phyloP scores from a whole-genome alignment of 2,797 vertebrate species.

The Anguilla obscura region DNA sequence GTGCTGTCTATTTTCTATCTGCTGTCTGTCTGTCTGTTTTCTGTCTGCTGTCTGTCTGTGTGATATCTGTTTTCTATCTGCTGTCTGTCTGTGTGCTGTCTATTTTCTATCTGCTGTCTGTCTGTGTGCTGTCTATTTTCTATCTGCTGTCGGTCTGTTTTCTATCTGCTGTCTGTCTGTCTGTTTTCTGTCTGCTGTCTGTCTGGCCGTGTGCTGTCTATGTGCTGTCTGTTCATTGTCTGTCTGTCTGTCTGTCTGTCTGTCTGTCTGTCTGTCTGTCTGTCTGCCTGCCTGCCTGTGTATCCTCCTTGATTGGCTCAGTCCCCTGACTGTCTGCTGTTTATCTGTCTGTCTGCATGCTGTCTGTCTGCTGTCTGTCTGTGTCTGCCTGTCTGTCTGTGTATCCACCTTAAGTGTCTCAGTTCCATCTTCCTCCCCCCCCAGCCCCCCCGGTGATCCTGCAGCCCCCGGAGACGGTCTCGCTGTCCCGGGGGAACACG shows the following conservation, averaged over 20 bases:
- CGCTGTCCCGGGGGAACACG: slow-evolving; percentile 90
- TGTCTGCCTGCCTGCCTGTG: background rate
- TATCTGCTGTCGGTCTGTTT: no score
- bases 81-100: no score
- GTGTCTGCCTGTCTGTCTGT: background rate
- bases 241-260: background rate
- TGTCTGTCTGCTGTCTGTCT: no score
- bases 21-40: no score
- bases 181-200: background rate
- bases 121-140: no score
- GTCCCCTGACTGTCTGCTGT: background rate
- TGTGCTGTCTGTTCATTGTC: background rate
- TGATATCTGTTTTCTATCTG: no score
- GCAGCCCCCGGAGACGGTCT: slow-evolving; percentile 88
- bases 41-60: no score
- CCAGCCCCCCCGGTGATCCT: slow-evolving; percentile 87
- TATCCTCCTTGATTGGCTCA: background rate
- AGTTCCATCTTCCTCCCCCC: slow-evolving; percentile 5
- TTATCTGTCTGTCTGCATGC: background rate
- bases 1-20: no score
- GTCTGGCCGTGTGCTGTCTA: background rate
- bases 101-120: no score
- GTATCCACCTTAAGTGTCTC: background rate
- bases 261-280: background rate
- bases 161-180: no score